phyloP scores from a whole-genome alignment of 2,888 invertebrate genomes.

The Mechanitis mazaeus region DNA sequence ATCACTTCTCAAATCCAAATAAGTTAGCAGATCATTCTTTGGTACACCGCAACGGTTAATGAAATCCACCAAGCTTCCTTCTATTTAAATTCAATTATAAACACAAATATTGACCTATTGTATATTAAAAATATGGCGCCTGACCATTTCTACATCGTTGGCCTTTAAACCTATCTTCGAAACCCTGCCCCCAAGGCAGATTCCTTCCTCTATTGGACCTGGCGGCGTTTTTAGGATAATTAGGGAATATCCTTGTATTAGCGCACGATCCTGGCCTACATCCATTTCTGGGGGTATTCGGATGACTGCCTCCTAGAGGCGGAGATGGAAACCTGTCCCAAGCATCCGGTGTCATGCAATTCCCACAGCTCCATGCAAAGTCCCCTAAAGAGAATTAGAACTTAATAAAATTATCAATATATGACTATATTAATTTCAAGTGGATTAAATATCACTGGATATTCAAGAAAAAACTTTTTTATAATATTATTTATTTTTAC shows the following conservation, averaged over 20 bases:
- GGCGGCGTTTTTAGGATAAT: conserved; percentile 45
- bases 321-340: conserved; percentile 58
- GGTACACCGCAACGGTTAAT: not conserved
- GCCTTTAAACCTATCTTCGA: conserved; percentile 63
- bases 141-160: conserved; percentile 60
- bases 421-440: not conserved
- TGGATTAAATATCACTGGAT: not conserved
- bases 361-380: conserved; percentile 55
- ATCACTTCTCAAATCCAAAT: not conserved
- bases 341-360: conserved; percentile 52
- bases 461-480: conserved; percentile 17
- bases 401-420: conserved; percentile 15
- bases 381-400: conserved; percentile 47
- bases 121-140: conserved; percentile 60
- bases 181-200: conserved; percentile 60
- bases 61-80: not conserved
- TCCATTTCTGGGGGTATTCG: conserved; percentile 59
- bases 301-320: conserved; percentile 49
- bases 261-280: conserved; percentile 58
- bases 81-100: conserved; percentile 6
- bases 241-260: conserved; percentile 46
- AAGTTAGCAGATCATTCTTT: not conserved
- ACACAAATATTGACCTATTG: conserved; percentile 1
- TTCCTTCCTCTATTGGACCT: conserved; percentile 55
- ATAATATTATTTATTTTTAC: conserved; percentile 62